Percentiles rank a stretch among this genome's conserved stretches.
Evolutionary conservation across 2,888 invertebrate species (phyloP).

Genomic region (Ichneumoninae sp.): DNA sequence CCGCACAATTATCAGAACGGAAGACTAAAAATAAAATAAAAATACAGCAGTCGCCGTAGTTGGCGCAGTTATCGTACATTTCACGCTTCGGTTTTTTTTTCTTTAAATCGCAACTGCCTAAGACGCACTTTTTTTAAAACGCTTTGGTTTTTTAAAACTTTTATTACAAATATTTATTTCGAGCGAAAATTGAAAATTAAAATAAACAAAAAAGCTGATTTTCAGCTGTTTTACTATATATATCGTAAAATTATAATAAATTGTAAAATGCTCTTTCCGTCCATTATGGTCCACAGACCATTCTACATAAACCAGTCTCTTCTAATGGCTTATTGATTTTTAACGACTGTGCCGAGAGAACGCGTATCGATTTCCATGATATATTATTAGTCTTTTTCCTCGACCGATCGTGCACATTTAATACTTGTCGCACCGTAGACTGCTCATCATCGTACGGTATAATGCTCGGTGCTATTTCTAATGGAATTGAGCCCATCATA

Average conservation of each 20-base stretch:
- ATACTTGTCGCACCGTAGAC: not conserved
- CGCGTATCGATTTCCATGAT: not conserved
- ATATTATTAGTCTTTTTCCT: not conserved
- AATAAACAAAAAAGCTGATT: not conserved
- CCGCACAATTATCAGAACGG: slow-evolving; percentile 33
- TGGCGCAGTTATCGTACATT: not conserved
- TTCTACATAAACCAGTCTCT: not conserved
- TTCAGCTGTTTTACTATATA: too few relatives aligned
- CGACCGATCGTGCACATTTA: not conserved
- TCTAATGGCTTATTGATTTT: not conserved
- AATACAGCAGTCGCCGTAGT: not conserved
- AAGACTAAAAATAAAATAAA: not conserved
- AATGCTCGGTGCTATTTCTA: too few relatives aligned
- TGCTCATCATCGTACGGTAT: too few relatives aligned
- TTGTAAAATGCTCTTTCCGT: not conserved
- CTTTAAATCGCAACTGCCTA: not conserved
- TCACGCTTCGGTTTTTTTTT: slow-evolving; percentile 7
- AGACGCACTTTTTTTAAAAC: not conserved
- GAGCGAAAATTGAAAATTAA: not conserved
- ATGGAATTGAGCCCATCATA: too few relatives aligned
- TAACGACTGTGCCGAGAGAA: not conserved
- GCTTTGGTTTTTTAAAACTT: not conserved
- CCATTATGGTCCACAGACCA: not conserved
- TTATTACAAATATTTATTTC: not conserved
- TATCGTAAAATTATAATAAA: not conserved